Percentiles rank a stretch among this genome's conserved stretches.
These are phyloP conservation scores for Arremon brunneinucha DNA, from an alignment of 2,797 vertebrate species.

Conservation along the genomic window DNA sequence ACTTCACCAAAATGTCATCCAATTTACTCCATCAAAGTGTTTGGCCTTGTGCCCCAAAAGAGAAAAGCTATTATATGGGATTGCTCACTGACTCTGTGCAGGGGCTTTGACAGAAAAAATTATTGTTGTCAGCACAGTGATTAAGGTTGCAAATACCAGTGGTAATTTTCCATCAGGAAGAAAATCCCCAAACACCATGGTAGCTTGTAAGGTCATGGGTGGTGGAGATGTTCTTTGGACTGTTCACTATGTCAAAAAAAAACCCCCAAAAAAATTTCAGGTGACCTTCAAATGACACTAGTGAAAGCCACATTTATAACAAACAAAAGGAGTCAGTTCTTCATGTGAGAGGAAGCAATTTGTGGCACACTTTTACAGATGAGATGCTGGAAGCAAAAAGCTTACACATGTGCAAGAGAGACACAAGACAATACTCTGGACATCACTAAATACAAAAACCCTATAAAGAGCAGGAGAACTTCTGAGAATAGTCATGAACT, in stretches of 20 bases:
- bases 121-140: not conserved
- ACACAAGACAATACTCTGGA: not conserved
- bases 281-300: not conserved
- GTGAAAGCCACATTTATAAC: not conserved
- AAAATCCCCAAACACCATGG: not conserved
- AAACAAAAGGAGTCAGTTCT: not conserved
- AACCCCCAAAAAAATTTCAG: accelerated
- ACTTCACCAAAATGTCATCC: not conserved
- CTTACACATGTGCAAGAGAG: not conserved
- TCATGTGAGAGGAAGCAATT: not conserved
- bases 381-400: not conserved
- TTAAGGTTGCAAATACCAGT: not conserved
- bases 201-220: not conserved
- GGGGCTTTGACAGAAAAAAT: not conserved
- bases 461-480: not conserved
- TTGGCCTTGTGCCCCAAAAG: not conserved
- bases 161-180: not conserved
- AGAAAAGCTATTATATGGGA: not conserved
- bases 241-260: not conserved
- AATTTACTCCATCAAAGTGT: not conserved
- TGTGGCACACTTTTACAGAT: not conserved
- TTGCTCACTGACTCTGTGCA: not conserved
- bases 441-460: not conserved
- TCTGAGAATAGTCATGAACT: not conserved
- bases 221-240: not conserved